These are phyloP conservation scores for Oscheius onirici DNA, from an alignment of 2,888 invertebrate genomes.

Conservation along the genomic window DNA sequence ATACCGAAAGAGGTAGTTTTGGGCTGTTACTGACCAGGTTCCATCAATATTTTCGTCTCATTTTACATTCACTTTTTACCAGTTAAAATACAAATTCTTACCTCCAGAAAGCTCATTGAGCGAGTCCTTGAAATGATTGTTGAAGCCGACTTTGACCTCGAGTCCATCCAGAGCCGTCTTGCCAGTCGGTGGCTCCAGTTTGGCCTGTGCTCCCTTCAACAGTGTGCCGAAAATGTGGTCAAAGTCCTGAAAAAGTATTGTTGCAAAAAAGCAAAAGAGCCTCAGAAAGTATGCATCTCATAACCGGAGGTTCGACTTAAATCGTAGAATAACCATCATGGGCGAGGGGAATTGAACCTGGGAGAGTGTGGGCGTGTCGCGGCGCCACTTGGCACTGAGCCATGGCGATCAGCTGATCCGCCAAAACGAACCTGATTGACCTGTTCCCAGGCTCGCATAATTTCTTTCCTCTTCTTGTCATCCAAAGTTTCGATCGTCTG, in stretches of 20 bases:
- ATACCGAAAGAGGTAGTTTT: too few species aligned
- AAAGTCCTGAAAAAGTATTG: slow-evolving; percentile 79
- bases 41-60: too few species aligned
- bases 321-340: slow-evolving; percentile 30
- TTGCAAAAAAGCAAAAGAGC: slow-evolving; percentile 6
- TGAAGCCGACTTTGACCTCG: slow-evolving; percentile 89
- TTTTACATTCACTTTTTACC: too few species aligned
- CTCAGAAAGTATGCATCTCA: slow-evolving; percentile 18
- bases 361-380: neutral
- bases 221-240: slow-evolving; percentile 91
- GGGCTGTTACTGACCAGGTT: too few species aligned
- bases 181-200: slow-evolving; percentile 82
- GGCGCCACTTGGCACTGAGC: slow-evolving; percentile 7
- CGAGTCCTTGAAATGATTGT: slow-evolving; percentile 93
- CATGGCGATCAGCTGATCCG: neutral
- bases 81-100: too few species aligned
- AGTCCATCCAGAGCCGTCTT: slow-evolving; percentile 84
- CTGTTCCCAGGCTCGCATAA: slow-evolving; percentile 83
- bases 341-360: slow-evolving; percentile 13
- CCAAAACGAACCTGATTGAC: slow-evolving; percentile 79
- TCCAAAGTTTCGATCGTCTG: slow-evolving; percentile 88
- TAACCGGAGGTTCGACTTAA: slow-evolving; percentile 14
- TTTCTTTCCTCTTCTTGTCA: slow-evolving; percentile 85
- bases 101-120: slow-evolving; percentile 95
- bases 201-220: slow-evolving; percentile 88